Percentiles rank a stretch among this genome's conserved stretches.
Conservation (phyloP, 2,113 vertebrate species). For the Perccottus glenii region DNA sequence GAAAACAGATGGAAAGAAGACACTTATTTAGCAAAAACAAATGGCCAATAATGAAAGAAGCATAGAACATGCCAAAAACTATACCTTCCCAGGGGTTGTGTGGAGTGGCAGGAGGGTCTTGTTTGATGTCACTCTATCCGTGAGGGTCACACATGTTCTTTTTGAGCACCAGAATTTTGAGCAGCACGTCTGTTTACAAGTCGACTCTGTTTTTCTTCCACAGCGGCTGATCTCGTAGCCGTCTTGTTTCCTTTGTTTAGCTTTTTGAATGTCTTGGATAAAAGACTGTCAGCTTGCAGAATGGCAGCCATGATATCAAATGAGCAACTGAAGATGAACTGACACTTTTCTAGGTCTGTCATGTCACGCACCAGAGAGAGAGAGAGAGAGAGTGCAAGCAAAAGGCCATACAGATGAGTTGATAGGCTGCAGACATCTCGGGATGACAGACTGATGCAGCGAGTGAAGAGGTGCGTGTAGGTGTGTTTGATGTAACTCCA, state of each 20-base stretch:
- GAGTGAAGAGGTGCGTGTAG: constrained; percentile 22
- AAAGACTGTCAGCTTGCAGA: constrained; percentile 30
- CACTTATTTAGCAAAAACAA: constrained; percentile 8
- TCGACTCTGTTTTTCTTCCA: neutral
- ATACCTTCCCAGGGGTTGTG: neutral
- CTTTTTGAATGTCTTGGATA: constrained; percentile 9
- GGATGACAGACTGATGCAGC: constrained; percentile 46
- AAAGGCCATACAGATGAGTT: constrained; percentile 56
- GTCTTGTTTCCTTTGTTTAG: constrained; percentile 4
- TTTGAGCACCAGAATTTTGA: constrained; percentile 7
- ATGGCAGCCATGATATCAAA: constrained; percentile 51
- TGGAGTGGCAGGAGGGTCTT: neutral
- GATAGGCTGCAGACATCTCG: constrained; percentile 52
- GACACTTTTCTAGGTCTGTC: constrained; percentile 34
- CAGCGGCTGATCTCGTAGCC: constrained; percentile 11
- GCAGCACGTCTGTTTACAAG: neutral
- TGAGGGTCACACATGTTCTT: constrained; percentile 1
- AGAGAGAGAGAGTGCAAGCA: constrained; percentile 18
- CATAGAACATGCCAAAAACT: neutral
- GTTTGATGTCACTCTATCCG: constrained; percentile 4
- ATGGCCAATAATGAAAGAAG: constrained; percentile 1
- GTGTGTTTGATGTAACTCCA: constrained; percentile 59
- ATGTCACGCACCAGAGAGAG: constrained; percentile 13
- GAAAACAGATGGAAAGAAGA: constrained; percentile 16
- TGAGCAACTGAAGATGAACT: constrained; percentile 37